These are phyloP conservation scores for Listrodromus nycthemerus DNA, from an alignment of 2,888 invertebrate genomes.

Conservation along the genomic window DNA sequence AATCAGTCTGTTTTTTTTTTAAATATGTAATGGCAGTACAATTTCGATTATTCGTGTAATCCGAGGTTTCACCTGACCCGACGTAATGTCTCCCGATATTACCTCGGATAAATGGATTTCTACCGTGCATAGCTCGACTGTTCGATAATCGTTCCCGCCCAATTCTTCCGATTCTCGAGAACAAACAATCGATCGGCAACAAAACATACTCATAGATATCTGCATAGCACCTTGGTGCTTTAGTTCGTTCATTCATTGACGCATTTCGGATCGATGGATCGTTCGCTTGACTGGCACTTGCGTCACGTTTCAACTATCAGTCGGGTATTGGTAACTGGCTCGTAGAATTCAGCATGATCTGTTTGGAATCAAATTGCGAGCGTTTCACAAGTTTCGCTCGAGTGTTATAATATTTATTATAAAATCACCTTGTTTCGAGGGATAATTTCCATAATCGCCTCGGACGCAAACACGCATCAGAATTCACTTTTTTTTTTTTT, in stretches of 20 bases:
- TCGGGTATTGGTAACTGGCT: not conserved
- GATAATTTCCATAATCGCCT: constrained; percentile 38
- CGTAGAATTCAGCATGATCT: constrained; percentile 33
- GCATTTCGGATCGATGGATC: constrained; percentile 38
- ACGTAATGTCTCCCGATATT: too few relatives aligned
- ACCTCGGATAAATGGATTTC: too few relatives aligned
- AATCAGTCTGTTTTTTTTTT: too few relatives aligned
- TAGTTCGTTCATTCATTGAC: constrained; percentile 13
- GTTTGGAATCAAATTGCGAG: not conserved
- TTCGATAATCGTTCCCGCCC: constrained; percentile 42
- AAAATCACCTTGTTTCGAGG: constrained; percentile 32
- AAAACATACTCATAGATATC: not conserved
- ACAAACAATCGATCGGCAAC: constrained; percentile 64
- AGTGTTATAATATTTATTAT: constrained; percentile 42
- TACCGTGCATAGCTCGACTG: constrained; percentile 13
- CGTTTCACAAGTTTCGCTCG: not conserved
- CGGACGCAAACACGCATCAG: constrained; percentile 3
- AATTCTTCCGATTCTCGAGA: constrained; percentile 55
- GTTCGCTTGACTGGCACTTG: constrained; percentile 20
- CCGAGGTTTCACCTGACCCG: too few relatives aligned
- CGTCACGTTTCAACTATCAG: constrained; percentile 30
- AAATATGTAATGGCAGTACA: too few relatives aligned
- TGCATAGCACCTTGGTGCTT: not conserved
- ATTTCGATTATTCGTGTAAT: too few relatives aligned
- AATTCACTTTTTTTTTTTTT: constrained; percentile 19